A percentile compares a stretch with the other conserved stretches of the same genome.
These are phyloP conservation scores for Bombylius major DNA, from an alignment of 2,888 invertebrate species.

Conservation along the genomic window DNA sequence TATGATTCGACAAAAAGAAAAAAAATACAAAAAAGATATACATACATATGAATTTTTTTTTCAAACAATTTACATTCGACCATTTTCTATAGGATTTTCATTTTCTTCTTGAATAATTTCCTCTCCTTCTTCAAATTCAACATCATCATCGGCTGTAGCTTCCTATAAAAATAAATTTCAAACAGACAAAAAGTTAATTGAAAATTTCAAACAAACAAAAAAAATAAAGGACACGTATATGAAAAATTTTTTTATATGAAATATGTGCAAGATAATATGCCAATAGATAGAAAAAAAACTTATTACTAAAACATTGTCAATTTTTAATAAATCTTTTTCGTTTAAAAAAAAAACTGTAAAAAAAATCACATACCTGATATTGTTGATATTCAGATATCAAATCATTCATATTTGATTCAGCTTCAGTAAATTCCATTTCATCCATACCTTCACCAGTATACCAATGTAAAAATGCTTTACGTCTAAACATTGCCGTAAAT, in stretches of 20 bases:
- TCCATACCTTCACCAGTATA: constrained; percentile 87
- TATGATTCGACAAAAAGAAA: too few species aligned
- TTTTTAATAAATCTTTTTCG: background rate
- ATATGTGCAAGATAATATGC: too few species aligned
- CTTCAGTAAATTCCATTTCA: constrained; percentile 83
- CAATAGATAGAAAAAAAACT: too few species aligned
- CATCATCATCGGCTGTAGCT: constrained; percentile 46
- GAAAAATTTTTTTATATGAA: too few species aligned
- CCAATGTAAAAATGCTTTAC: constrained; percentile 75
- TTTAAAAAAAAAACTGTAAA: constrained; percentile 12
- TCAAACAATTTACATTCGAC: background rate
- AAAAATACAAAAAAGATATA: too few species aligned
- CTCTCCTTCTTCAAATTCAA: constrained; percentile 47
- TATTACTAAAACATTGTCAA: too few species aligned
- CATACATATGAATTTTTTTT: background rate
- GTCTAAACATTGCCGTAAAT: constrained; percentile 79
- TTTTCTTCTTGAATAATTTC: constrained; percentile 16
- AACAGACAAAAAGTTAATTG: too few species aligned
- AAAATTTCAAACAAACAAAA: too few species aligned
- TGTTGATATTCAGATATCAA: constrained; percentile 71
- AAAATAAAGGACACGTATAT: too few species aligned
- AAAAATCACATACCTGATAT: constrained; percentile 48
- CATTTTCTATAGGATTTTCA: background rate
- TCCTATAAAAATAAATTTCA: constrained; percentile 34
- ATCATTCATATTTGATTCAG: constrained; percentile 79